Conservation (phyloP, 2,888 invertebrate species). For the Melanchra persicariae region DNA sequence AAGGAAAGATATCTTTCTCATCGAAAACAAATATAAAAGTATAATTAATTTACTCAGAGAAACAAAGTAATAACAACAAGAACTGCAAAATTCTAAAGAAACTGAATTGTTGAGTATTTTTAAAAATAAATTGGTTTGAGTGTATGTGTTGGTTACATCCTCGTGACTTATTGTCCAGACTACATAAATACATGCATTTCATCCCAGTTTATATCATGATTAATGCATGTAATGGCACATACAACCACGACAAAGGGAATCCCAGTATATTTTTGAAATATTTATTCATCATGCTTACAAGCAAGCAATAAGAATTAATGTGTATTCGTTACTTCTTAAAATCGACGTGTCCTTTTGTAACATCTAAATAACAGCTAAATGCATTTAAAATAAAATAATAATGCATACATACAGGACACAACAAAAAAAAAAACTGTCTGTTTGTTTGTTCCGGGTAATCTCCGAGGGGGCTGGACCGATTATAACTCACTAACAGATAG, state of each 20-base stretch:
- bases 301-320: conserved; percentile 10
- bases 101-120: not conserved
- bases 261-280: conserved; percentile 34
- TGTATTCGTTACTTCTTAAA: conserved; percentile 2
- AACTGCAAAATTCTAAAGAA: too few relatives aligned
- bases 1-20: not conserved
- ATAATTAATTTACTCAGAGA: not conserved
- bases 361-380: too few relatives aligned
- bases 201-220: conserved; percentile 16
- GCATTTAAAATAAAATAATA: too few relatives aligned
- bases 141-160: not conserved
- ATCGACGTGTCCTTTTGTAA: too few relatives aligned
- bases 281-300: conserved; percentile 20
- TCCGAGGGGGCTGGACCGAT: too few relatives aligned
- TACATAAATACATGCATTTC: conserved; percentile 6
- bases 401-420: too few relatives aligned
- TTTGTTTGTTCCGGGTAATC: too few relatives aligned
- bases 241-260: conserved; percentile 38
- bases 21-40: too few relatives aligned
- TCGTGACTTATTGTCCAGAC: not conserved
- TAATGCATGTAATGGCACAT: conserved; percentile 24
- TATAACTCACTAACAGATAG: too few relatives aligned
- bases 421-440: too few relatives aligned
- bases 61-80: not conserved
- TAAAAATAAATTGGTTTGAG: not conserved